phyloP scores from a whole-genome alignment of 2,113 vertebrate species.

The Thunnus maccoyii region DNA sequence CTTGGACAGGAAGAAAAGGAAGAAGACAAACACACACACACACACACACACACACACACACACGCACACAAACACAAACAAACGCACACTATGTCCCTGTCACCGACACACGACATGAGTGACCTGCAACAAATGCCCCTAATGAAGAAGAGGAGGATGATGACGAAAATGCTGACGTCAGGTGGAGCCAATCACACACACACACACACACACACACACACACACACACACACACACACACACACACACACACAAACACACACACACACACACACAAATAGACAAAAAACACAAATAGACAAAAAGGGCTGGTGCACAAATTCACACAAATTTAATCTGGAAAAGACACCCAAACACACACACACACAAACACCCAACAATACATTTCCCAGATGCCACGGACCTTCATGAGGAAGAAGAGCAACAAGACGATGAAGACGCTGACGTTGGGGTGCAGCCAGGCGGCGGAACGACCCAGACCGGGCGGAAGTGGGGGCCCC shows the following conservation, averaged over 20 bases:
- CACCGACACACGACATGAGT: slow-evolving; percentile 51
- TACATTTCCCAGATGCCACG: slow-evolving; percentile 11
- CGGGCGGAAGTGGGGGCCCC: slow-evolving; percentile 73
- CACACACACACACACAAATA: not conserved
- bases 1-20: slow-evolving; percentile 48
- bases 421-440: slow-evolving; percentile 89
- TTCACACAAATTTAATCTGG: not conserved
- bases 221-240: not conserved
- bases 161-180: slow-evolving; percentile 65
- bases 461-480: slow-evolving; percentile 89
- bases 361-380: not conserved
- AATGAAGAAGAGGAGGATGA: slow-evolving; percentile 42
- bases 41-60: slow-evolving; percentile 23
- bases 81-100: slow-evolving; percentile 18
- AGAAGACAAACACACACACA: slow-evolving; percentile 15
- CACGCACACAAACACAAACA: slow-evolving; percentile 27
- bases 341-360: not conserved
- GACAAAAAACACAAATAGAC: no score
- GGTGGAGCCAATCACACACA: not conserved
- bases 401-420: slow-evolving; percentile 97
- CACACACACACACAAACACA: not conserved
- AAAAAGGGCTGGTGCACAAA: not conserved
- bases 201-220: not conserved
- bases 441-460: slow-evolving; percentile 94
- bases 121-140: slow-evolving; percentile 57